These are phyloP conservation scores for Scomber scombrus DNA, from an alignment of 2,113 vertebrate species.

Conservation along the genomic window DNA sequence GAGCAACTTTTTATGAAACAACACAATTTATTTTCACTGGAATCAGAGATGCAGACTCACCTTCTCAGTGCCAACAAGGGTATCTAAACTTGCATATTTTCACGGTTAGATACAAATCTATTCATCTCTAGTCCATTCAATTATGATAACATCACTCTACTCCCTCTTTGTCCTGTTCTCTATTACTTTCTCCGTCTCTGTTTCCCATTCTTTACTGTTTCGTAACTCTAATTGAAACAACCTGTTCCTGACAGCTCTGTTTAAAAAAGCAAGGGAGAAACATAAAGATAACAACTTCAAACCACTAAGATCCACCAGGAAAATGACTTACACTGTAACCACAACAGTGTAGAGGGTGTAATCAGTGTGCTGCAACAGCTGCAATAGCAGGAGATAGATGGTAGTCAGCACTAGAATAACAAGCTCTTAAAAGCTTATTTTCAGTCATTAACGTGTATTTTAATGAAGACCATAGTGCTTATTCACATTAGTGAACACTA, in stretches of 20 bases:
- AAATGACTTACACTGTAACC: slow-evolving; percentile 19
- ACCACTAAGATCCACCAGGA: slow-evolving; percentile 31
- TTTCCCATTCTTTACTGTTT: slow-evolving; percentile 10
- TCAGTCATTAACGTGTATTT: neutral
- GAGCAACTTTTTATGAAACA: neutral
- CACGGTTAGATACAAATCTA: neutral
- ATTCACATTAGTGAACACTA: neutral
- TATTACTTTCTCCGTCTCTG: neutral
- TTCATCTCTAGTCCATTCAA: neutral
- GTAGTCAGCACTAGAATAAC: slow-evolving; percentile 12
- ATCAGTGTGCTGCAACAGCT: neutral
- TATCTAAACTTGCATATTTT: too few relatives aligned
- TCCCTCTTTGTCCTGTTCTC: neutral
- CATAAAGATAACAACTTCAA: slow-evolving; percentile 46
- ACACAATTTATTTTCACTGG: neutral
- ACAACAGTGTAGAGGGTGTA: neutral
- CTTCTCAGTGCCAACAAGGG: neutral
- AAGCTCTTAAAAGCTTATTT: slow-evolving; percentile 6
- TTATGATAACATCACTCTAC: neutral
- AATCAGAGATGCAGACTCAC: neutral
- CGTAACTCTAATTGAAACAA: slow-evolving; percentile 33
- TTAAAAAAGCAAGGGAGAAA: slow-evolving; percentile 25
- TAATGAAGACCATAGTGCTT: neutral
- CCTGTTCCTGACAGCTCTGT: slow-evolving; percentile 16
- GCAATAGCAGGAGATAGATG: neutral